phyloP scores from a whole-genome alignment of 2,113 vertebrate genomes.

The Leptobrachium ailaonicum region DNA sequence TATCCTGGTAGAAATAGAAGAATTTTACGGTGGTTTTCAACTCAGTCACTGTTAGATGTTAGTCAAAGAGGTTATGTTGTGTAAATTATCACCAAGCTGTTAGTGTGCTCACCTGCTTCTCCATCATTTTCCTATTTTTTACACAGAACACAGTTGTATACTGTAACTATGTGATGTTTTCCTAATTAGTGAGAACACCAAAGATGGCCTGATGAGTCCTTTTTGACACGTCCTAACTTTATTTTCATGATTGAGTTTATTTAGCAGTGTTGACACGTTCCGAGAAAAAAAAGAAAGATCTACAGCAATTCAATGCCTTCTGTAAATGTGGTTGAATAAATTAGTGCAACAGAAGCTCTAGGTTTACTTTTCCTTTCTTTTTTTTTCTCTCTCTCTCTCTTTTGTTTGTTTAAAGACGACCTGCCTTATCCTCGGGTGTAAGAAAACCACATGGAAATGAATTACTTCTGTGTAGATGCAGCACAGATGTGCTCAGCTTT shows the following conservation, averaged over 20 bases:
- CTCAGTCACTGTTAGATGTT: conserved; percentile 55
- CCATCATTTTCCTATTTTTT: conserved; percentile 57
- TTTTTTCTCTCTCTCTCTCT: conserved; percentile 44
- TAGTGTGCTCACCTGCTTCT: conserved; percentile 65
- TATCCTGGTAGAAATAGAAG: conserved; percentile 51
- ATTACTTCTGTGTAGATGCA: conserved; percentile 73
- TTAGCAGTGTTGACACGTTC: conserved; percentile 59
- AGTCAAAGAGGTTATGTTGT: conserved; percentile 61
- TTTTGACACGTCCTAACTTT: conserved; percentile 52
- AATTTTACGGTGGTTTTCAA: conserved; percentile 57
- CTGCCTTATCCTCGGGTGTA: conserved; percentile 66
- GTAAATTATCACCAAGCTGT: conserved; percentile 62
- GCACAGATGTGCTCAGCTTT: conserved; percentile 64
- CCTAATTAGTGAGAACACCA: conserved; percentile 26
- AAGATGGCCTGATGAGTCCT: conserved; percentile 2
- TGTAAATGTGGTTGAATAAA: conserved; percentile 54
- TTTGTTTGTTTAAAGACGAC: conserved; percentile 71
- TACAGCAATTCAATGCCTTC: conserved; percentile 60
- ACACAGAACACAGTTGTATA: conserved; percentile 52
- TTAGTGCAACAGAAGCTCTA: conserved; percentile 62
- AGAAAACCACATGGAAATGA: conserved; percentile 77
- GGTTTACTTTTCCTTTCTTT: conserved; percentile 55
- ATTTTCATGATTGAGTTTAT: conserved; percentile 59
- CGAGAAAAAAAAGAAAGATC: too few relatives aligned
- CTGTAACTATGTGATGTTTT: conserved; percentile 24